Conservation (phyloP, 2,797 vertebrate species). For the Macroramphosus scolopax region DNA sequence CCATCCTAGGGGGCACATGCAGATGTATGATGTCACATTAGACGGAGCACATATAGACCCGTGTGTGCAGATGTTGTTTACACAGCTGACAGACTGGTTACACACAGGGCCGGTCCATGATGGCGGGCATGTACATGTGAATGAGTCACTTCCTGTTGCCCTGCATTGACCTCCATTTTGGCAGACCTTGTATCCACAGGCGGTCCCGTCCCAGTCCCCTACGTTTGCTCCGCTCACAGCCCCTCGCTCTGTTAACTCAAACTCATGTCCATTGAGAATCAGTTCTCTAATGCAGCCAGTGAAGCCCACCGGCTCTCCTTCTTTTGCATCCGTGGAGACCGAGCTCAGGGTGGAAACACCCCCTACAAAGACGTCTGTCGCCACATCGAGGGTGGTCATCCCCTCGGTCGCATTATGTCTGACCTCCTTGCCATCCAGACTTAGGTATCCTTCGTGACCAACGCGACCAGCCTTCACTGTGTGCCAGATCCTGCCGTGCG, state of each 20-base stretch:
- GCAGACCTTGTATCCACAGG: constrained; percentile 83
- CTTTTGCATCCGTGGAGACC: constrained; percentile 73
- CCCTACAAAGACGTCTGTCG: constrained; percentile 82
- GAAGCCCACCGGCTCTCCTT: constrained; percentile 78
- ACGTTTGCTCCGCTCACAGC: constrained; percentile 80
- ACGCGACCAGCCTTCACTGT: constrained; percentile 76
- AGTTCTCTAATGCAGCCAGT: constrained; percentile 82
- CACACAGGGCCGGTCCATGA: constrained; percentile 79
- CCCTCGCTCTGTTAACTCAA: constrained; percentile 80
- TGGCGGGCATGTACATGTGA: constrained; percentile 77
- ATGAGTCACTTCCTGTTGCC: constrained; percentile 52
- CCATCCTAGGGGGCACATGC: constrained; percentile 82
- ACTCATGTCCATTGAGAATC: constrained; percentile 76
- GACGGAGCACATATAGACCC: constrained; percentile 74
- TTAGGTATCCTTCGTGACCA: constrained; percentile 80
- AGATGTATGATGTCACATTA: constrained; percentile 71
- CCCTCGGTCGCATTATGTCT: constrained; percentile 61
- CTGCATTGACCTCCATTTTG: constrained; percentile 77
- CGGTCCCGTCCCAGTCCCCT: constrained; percentile 85
- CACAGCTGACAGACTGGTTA: constrained; percentile 76
- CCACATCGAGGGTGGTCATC: constrained; percentile 78
- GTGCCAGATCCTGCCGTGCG: constrained; percentile 76
- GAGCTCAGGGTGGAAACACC: constrained; percentile 79
- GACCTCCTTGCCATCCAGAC: constrained; percentile 73
- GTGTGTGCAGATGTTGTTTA: constrained; percentile 72